These are phyloP conservation scores for Psilanteris sp. DNA, from an alignment of 1,140 invertebrate genomes.

Conservation along the genomic window DNA sequence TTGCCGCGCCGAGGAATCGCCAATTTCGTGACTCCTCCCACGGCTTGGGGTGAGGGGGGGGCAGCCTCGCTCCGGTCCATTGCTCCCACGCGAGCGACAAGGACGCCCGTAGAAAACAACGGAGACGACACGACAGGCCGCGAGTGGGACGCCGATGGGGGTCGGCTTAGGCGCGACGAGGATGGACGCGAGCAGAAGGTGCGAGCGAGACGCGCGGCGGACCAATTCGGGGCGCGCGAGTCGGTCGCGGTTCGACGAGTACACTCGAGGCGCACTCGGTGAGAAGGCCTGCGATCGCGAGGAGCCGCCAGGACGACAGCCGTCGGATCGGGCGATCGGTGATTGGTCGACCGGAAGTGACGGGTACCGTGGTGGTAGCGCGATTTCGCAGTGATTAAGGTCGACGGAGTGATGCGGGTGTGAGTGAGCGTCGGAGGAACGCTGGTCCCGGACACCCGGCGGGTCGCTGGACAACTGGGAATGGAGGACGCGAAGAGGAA, in stretches of 20 bases:
- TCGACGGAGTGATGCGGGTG: too few relatives aligned
- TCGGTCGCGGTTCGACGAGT: slow-evolving; percentile 69
- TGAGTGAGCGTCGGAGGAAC: too few relatives aligned
- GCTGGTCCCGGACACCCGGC: too few relatives aligned
- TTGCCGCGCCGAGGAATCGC: slow-evolving; percentile 59
- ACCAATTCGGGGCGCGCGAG: slow-evolving; percentile 76
- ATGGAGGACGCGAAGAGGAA: slow-evolving; percentile 60
- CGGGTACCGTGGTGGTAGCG: too few relatives aligned
- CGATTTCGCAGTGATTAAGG: too few relatives aligned
- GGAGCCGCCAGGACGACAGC: too few relatives aligned
- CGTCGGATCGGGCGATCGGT: too few relatives aligned
- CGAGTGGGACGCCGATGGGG: too few relatives aligned
- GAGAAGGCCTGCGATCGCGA: slow-evolving; percentile 63
- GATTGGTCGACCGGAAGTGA: slow-evolving; percentile 10
- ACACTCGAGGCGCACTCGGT: slow-evolving; percentile 77
- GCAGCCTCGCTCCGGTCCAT: slow-evolving; percentile 40
- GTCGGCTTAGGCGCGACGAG: too few relatives aligned
- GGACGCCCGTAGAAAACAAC: slow-evolving; percentile 25
- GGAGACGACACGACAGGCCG: too few relatives aligned
- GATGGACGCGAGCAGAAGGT: too few relatives aligned
- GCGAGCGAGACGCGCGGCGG: slow-evolving; percentile 63
- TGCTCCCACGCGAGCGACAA: slow-evolving; percentile 22
- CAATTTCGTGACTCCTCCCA: slow-evolving; percentile 73
- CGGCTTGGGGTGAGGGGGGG: slow-evolving; percentile 21
- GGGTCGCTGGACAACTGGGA: too few relatives aligned